phyloP scores from a whole-genome alignment of 2,888 invertebrate genomes.

The Sicus ferrugineus region DNA sequence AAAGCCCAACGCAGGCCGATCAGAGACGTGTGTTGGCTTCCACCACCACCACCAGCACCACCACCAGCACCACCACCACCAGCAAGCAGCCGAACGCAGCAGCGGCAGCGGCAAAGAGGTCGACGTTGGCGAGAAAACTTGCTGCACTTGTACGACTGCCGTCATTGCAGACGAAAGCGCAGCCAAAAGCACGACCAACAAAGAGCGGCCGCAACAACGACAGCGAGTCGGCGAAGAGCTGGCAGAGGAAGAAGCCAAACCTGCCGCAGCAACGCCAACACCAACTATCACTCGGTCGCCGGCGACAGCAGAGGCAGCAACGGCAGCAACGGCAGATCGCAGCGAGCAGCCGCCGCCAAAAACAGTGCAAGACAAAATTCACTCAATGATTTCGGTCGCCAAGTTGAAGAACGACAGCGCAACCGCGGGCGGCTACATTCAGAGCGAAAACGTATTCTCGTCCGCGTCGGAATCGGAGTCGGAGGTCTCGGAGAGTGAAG shows the following conservation, averaged over 20 bases:
- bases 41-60: not conserved
- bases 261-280: not conserved
- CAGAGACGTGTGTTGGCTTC: not conserved
- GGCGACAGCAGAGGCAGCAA: not conserved
- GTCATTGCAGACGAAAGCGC: constrained; percentile 21
- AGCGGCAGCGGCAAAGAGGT: constrained; percentile 9
- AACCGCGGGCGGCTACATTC: constrained; percentile 61
- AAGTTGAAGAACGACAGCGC: constrained; percentile 34
- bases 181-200: not conserved
- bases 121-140: constrained; percentile 7
- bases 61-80: constrained; percentile 21
- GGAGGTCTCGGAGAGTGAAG: constrained; percentile 63
- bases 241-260: not conserved
- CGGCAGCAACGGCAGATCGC: not conserved
- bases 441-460: constrained; percentile 69
- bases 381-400: constrained; percentile 49
- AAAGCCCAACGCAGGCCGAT: constrained; percentile 2
- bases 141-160: constrained; percentile 41
- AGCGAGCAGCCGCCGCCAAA: constrained; percentile 34
- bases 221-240: not conserved
- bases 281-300: not conserved
- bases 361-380: constrained; percentile 37
- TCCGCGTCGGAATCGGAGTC: constrained; percentile 68
- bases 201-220: not conserved
- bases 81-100: constrained; percentile 5